Evolutionary conservation across 2,888 invertebrate species (phyloP).

Genomic region (Periphyllus acericola): DNA sequence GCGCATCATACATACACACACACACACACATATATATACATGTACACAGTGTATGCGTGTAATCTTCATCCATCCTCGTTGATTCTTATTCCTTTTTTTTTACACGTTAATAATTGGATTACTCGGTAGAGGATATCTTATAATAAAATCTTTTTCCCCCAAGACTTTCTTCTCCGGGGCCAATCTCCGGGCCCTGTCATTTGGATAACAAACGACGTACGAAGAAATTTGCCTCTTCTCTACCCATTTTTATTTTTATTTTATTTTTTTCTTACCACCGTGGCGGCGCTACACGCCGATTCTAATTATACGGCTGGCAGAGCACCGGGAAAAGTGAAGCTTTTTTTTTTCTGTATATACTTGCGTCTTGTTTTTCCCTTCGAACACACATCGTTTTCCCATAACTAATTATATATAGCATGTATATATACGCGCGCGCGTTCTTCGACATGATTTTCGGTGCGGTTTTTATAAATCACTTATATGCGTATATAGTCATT

Average conservation of each 20-base stretch:
- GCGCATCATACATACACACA: neutral
- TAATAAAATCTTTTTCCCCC: slow-evolving; percentile 62
- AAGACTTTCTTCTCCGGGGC: slow-evolving; percentile 54
- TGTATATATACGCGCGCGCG: neutral
- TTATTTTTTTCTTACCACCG: slow-evolving; percentile 14
- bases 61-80: slow-evolving; percentile 41
- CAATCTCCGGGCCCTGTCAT: slow-evolving; percentile 62
- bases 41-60: neutral
- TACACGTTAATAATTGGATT: slow-evolving; percentile 62
- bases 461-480: slow-evolving; percentile 10
- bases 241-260: slow-evolving; percentile 46
- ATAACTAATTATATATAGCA: slow-evolving; percentile 51
- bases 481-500: neutral
- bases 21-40: neutral
- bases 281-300: slow-evolving; percentile 50
- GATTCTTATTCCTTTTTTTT: slow-evolving; percentile 38
- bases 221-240: slow-evolving; percentile 56
- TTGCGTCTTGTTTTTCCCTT: slow-evolving; percentile 56
- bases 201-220: slow-evolving; percentile 62
- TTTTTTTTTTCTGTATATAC: slow-evolving; percentile 35
- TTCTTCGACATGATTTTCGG: slow-evolving; percentile 30
- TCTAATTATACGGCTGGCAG: slow-evolving; percentile 62
- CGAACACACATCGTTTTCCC: slow-evolving; percentile 57
- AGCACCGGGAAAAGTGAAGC: slow-evolving; percentile 53
- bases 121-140: slow-evolving; percentile 55